Base-by-base conservation (phyloP, 2,797 vertebrate species). In the Serranus cabrilla region DNA sequence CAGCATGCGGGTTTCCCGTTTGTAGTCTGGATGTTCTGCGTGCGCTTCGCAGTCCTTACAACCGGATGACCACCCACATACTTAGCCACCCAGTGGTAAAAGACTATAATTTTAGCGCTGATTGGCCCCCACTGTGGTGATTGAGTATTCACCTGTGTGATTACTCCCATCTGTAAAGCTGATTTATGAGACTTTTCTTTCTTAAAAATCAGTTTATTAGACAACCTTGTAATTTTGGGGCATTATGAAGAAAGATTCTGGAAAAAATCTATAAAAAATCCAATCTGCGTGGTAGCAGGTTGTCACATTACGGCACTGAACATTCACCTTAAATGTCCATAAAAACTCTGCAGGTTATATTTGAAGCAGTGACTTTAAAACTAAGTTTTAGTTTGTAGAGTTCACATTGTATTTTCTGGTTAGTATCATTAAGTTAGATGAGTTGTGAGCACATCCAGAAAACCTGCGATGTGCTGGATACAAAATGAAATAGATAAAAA, bases 51-150 rank as follows among this genome's bases (percentile, higher is more conserved):
- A 9, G 37, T 54, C 23, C 11, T 56, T n/a, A 27, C 27, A 11
- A 46, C 2, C 10, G 42, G 42, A 11, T 61, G 39, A 18, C 58
- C 21, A 65, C 58, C 59, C 46, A 55, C 60, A 62, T 46, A 39
- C 25, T 54, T 20, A 17, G 16, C 67, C 46, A 39, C n/a, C n/a
- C 14, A 5, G 50, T 40, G 42, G 49, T 74, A 51, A 78, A 74
- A 67, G 21, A 71, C 25, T 46, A 6, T 64, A 57, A 82, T 61
- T 49, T 18, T 59, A 27, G 40, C 55, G 17, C 20, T 60, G 37
- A 63, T 54, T 59, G 46, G 54, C 57, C 59, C 58, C 25, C 18
- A 43, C 58, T 75, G 59, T 65, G 12, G 25, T 65, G 11, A 65
- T 54, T 59, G 37, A 21, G 5, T 37, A 55, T 67, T 50, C 47